A percentile compares a stretch with the other conserved stretches of the same genome.
Conservation (phyloP, 2,113 vertebrate species). For the Bubalus kerabau region DNA sequence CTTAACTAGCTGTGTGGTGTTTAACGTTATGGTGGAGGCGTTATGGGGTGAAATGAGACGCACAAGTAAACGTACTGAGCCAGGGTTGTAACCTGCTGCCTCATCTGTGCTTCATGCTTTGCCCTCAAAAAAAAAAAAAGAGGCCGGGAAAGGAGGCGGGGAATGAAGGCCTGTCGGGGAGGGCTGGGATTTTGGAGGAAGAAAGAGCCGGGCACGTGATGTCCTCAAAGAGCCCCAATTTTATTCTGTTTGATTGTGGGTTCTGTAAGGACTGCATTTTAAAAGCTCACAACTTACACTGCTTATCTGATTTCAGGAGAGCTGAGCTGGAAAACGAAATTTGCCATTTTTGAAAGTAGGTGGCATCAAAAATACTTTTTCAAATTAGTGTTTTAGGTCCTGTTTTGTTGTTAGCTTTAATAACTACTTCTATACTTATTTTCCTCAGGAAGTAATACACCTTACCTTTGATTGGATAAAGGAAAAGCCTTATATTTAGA, state of each 20-base stretch:
- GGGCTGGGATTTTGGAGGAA: not conserved
- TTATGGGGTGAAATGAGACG: not conserved
- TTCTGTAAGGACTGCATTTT: not conserved
- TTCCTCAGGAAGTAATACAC: not conserved
- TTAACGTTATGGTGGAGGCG: not conserved
- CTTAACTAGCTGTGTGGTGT: not conserved
- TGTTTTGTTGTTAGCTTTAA: not conserved
- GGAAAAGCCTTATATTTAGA: not conserved
- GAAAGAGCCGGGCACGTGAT: not conserved
- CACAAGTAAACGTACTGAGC: not conserved
- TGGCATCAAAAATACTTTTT: not conserved
- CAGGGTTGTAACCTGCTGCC: not conserved
- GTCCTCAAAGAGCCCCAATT: not conserved
- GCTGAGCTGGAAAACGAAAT: not conserved
- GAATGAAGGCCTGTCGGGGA: not conserved
- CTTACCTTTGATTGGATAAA: not conserved
- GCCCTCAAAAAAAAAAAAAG: not conserved
- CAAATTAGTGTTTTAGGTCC: not conserved
- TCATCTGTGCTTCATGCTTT: not conserved
- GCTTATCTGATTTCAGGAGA: not conserved
- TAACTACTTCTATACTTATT: not conserved
- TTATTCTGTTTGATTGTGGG: not conserved
- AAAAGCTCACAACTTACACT: not conserved
- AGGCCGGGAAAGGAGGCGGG: not conserved
- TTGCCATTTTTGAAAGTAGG: not conserved